Evolutionary conservation across 1,140 invertebrate genomes (phyloP).

Genomic region (Formica exsecta): DNA sequence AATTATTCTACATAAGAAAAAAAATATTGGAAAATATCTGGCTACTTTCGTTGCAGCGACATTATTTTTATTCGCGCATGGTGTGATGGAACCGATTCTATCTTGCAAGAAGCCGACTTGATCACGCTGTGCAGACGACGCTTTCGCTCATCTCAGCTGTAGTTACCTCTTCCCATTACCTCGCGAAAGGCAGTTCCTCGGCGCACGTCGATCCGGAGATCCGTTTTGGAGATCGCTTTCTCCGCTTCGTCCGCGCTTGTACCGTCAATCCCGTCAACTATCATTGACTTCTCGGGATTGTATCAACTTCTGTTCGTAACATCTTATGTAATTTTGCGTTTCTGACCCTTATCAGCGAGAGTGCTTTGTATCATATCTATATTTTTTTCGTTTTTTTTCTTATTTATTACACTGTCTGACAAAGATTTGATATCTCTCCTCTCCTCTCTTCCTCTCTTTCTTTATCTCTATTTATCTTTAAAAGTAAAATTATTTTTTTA

Average conservation of each 20-base stretch:
- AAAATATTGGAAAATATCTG: not conserved
- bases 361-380: not conserved
- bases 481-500: not conserved
- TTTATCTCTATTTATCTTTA: not conserved
- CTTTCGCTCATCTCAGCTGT: constrained; percentile 56
- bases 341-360: not conserved
- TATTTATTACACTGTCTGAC: not conserved
- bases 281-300: constrained; percentile 6
- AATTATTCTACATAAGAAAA: not conserved
- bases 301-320: constrained; percentile 39
- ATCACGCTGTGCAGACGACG: not conserved
- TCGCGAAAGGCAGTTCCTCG: constrained; percentile 53
- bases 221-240: constrained; percentile 58
- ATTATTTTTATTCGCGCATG: not conserved
- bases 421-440: not conserved
- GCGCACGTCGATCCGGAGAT: constrained; percentile 27
- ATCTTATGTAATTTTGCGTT: not conserved
- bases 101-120: not conserved
- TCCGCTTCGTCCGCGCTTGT: constrained; percentile 29
- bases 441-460: no score
- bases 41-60: not conserved
- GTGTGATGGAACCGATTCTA: constrained; percentile 5
- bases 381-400: not conserved
- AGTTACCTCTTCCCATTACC: constrained; percentile 43
- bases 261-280: constrained; percentile 1